phyloP scores from a whole-genome alignment of 2,113 vertebrate genomes.

The Vulpes vulpes region DNA sequence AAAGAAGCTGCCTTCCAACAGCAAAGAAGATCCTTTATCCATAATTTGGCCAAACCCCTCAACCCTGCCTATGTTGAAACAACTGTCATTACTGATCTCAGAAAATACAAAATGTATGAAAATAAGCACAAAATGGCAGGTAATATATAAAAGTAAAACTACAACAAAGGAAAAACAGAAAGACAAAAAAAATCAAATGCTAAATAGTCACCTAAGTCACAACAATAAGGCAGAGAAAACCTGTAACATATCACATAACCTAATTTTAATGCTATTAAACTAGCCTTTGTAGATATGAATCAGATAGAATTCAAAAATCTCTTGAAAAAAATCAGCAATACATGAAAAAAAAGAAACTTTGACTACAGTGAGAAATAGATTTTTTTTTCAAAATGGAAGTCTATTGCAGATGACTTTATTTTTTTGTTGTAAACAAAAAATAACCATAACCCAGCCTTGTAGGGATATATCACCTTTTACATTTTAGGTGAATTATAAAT shows the following conservation, averaged over 20 bases:
- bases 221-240: neutral
- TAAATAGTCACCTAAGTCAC: neutral
- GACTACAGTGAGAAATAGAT: neutral
- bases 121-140: neutral
- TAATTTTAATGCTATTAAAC: neutral
- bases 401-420: neutral
- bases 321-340: neutral
- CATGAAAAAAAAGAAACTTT: neutral
- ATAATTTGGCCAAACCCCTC: neutral
- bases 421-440: neutral
- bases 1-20: neutral
- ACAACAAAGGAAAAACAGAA: neutral
- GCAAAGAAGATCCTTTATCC: neutral
- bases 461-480: neutral
- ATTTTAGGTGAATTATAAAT: neutral
- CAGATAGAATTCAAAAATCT: neutral
- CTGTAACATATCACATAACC: neutral
- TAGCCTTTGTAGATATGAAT: neutral
- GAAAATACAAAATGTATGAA: neutral
- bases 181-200: neutral
- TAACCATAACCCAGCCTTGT: neutral
- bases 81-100: neutral
- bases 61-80: neutral
- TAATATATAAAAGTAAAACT: neutral
- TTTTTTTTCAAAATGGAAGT: neutral